Evolutionary conservation across 2,113 vertebrate species (phyloP), one percentile per base, ranked within the genome.

Genomic region (Ranitomeya imitator): DNA sequence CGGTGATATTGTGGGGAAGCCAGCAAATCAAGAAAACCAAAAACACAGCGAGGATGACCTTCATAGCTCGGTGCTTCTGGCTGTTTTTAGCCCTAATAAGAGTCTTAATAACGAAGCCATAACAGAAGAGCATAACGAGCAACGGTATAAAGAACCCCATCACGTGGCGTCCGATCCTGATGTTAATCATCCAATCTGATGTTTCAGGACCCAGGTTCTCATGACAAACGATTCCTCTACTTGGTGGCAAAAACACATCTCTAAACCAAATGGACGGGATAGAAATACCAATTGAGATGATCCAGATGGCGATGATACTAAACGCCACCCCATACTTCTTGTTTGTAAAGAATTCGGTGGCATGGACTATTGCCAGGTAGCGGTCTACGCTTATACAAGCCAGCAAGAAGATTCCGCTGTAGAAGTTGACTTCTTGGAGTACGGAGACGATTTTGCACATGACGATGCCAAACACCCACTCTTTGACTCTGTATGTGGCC

Each of bases 331-430:
- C 91, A 82, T 94, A 94, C 3, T 93, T 92, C 88, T 95, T 95
- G 83, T 94, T 92, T 0, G 92, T 93, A 79, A 94, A 85, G 0
- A 93, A 89, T 2, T 94, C 95, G 0, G 94, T 97, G 14, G 97
- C 97, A 0, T 94, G 96, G 90, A 99, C 97, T 0, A 99, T 97
- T 90, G 96, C 97, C 87, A 97, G 91, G 93, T 97, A 97, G 76
- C 97, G 96, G 86, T 99, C 97, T 54, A 99, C 81, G 0, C 97
- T 98, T 92, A 99, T 98, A 92, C 95, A 97, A 0, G 94, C 96
- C 92, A 99, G 92, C 37, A 98, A 92, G 85, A 98, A 94, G 85
- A 98, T 95, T 0, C 97, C 93, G 0, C 96, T 92, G 89, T 98
- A 99, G 59, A 97, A 96, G 15, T 97, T 96, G 31, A 92, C 90